These are phyloP conservation scores for Drosophila hawaiiensis DNA, from an alignment of 2,888 invertebrate genomes.

Conservation along the genomic window DNA sequence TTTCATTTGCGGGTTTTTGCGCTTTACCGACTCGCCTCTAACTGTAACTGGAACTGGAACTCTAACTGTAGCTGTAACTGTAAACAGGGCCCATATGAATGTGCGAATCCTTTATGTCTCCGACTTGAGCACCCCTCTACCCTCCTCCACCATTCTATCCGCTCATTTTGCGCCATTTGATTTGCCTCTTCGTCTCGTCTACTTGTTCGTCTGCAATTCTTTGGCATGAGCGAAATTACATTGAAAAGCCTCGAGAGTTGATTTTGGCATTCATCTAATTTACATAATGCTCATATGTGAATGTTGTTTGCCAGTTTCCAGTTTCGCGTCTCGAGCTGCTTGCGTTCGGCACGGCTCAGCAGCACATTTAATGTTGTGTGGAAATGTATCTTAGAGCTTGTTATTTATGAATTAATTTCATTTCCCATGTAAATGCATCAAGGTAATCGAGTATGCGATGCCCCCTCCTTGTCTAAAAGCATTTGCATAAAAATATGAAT, in stretches of 20 bases:
- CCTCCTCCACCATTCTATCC: neutral
- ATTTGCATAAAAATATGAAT: conserved; percentile 67
- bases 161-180: conserved; percentile 49
- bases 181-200: conserved; percentile 17
- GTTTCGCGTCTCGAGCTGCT: neutral
- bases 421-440: conserved; percentile 65
- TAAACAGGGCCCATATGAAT: conserved; percentile 55
- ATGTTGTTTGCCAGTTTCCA: conserved; percentile 55
- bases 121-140: conserved; percentile 8
- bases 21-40: conserved; percentile 53
- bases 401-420: conserved; percentile 80
- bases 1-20: conserved; percentile 76
- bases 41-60: conserved; percentile 32
- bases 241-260: conserved; percentile 72
- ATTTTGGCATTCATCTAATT: conserved; percentile 75
- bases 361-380: conserved; percentile 48
- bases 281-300: conserved; percentile 82
- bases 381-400: conserved; percentile 65
- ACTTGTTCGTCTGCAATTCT: conserved; percentile 5
- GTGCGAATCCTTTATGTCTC: conserved; percentile 71
- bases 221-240: conserved; percentile 52
- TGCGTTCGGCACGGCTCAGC: conserved; percentile 24
- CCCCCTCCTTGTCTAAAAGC: neutral
- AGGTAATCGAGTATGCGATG: conserved; percentile 68
- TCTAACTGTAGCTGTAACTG: conserved; percentile 33